A percentile compares a stretch with the other conserved stretches of the same genome.
Conservation (phyloP, 2,797 vertebrate genomes). For the Acanthurus tractus region DNA sequence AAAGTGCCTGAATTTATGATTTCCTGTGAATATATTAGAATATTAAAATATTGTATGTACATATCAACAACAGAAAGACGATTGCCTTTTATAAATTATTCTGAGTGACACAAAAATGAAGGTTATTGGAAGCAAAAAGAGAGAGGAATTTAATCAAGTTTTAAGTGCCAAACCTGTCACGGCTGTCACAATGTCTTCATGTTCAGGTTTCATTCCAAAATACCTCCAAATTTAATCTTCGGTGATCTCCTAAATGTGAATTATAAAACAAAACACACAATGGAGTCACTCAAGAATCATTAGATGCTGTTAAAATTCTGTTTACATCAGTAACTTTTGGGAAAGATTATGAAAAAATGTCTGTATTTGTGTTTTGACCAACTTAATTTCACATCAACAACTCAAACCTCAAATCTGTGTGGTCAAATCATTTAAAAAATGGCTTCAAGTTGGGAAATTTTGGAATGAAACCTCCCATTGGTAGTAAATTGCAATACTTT, state of each 20-base stretch:
- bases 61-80: constrained; percentile 81
- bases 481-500: constrained; percentile 22
- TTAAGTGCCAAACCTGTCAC: constrained; percentile 62
- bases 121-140: constrained; percentile 68
- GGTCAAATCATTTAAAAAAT: constrained; percentile 10
- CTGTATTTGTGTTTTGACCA: neutral
- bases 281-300: neutral
- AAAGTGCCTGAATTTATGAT: constrained; percentile 86
- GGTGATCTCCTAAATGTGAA: neutral
- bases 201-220: constrained; percentile 50
- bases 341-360: neutral
- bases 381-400: constrained; percentile 12
- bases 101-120: constrained; percentile 82
- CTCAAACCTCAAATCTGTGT: constrained; percentile 15
- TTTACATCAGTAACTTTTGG: neutral
- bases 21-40: constrained; percentile 90
- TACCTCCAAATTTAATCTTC: neutral
- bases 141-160: constrained; percentile 55
- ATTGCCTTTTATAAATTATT: constrained; percentile 88
- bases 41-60: constrained; percentile 88
- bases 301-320: neutral
- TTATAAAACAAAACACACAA: neutral
- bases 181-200: constrained; percentile 21
- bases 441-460: constrained; percentile 24
- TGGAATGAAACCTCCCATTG: constrained; percentile 53